Conservation (phyloP, 2,888 invertebrate species). For the Limnephilus lunatus region DNA sequence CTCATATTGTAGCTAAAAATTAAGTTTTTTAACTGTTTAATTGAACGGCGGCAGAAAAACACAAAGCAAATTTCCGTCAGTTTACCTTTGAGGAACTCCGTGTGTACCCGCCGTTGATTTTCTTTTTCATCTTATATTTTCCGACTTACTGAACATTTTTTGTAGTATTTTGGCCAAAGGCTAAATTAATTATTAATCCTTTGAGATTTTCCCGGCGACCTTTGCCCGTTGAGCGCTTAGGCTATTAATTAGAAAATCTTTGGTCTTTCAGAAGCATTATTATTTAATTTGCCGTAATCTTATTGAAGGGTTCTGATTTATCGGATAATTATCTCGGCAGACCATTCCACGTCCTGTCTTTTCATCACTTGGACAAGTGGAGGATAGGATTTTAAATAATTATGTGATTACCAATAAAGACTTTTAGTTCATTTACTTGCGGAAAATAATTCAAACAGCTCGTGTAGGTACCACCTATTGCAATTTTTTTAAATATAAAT, state of each 20-base stretch:
- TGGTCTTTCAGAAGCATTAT: neutral
- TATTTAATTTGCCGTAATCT: neutral
- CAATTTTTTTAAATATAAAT: too few relatives aligned
- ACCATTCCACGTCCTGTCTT: neutral
- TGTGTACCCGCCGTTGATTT: constrained; percentile 12
- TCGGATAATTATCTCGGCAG: neutral
- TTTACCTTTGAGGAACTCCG: neutral
- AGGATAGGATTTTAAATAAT: neutral
- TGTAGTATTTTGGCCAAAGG: constrained; percentile 7
- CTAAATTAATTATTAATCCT: constrained; percentile 27
- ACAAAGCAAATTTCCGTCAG: constrained; percentile 19
- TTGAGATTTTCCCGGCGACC: constrained; percentile 29
- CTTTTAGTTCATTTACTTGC: too few relatives aligned
- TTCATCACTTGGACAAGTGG: neutral
- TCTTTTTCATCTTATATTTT: constrained; percentile 2
- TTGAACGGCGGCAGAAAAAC: constrained; percentile 30
- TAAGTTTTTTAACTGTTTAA: constrained; percentile 28
- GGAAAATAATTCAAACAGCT: too few relatives aligned
- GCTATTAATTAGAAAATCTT: constrained; percentile 5
- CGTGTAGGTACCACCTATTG: too few relatives aligned
- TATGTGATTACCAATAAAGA: neutral
- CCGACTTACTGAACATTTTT: neutral
- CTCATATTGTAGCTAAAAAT: constrained; percentile 42
- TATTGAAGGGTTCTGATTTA: neutral
- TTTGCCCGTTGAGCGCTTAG: neutral